phyloP scores from a whole-genome alignment of 2,888 invertebrate species.

The Spodoptera exigua region DNA sequence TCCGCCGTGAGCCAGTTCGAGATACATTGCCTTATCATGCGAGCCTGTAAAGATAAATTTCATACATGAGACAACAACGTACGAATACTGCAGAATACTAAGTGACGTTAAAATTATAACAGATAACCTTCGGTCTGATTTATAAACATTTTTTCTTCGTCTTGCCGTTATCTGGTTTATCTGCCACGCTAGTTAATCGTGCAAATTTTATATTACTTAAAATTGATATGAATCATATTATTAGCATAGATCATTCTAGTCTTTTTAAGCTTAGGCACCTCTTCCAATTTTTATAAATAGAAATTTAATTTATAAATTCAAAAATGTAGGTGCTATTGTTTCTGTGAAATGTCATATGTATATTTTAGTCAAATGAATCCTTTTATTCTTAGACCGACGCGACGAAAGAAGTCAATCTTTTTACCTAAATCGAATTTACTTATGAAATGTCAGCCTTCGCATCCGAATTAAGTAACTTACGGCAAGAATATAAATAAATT shows the following conservation, averaged over 20 bases:
- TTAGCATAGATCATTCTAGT: neutral
- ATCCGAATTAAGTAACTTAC: conserved; percentile 8
- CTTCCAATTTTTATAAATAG: too few species aligned
- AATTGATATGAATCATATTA: neutral
- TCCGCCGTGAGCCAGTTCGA: conserved; percentile 97
- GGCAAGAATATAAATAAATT: conserved; percentile 1
- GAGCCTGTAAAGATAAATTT: conserved; percentile 86
- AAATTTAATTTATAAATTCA: too few species aligned
- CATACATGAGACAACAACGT: conserved; percentile 1
- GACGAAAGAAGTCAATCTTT: neutral
- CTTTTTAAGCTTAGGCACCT: neutral
- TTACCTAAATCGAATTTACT: neutral
- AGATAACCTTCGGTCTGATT: conserved; percentile 31
- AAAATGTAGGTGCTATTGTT: too few species aligned
- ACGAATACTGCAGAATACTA: conserved; percentile 4
- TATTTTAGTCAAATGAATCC: too few species aligned
- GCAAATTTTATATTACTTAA: conserved; percentile 5
- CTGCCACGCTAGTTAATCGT: conserved; percentile 37
- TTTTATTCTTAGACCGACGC: too few species aligned
- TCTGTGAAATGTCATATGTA: too few species aligned
- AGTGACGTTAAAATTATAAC: conserved; percentile 16
- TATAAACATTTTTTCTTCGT: conserved; percentile 16
- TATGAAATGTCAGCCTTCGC: conserved; percentile 37
- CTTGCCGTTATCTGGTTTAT: conserved; percentile 23
- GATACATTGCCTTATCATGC: conserved; percentile 91